Conservation (phyloP, 92 coral and sea anemone species). For the Parazoanthus atlanticus region DNA sequence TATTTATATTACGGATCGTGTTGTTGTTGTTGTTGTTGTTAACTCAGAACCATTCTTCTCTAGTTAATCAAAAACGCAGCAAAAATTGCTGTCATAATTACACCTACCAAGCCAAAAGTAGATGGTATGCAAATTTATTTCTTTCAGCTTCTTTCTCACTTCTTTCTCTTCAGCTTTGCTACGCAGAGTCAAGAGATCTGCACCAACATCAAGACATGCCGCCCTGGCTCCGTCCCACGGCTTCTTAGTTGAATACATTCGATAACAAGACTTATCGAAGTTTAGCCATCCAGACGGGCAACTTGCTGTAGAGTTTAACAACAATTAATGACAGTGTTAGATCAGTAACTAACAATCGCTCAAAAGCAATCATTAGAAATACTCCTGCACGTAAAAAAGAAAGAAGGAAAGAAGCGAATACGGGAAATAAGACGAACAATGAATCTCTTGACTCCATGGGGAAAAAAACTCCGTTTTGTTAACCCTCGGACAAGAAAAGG, state of each 20-base stretch:
- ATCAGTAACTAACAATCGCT: neutral
- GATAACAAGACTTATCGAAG: constrained; percentile 74
- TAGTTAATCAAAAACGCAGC: no score
- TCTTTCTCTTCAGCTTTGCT: constrained; percentile 66
- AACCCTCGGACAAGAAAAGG: no score
- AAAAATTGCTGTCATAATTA: neutral
- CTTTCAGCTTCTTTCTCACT: constrained; percentile 61
- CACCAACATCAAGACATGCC: constrained; percentile 67
- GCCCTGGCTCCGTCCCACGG: constrained; percentile 68
- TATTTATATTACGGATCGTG: no score
- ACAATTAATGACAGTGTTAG: neutral
- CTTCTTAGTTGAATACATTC: constrained; percentile 38
- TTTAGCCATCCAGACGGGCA: constrained; percentile 84
- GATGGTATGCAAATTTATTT: constrained; percentile 46
- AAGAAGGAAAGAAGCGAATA: no score
- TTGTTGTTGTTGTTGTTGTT: no score
- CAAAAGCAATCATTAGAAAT: neutral
- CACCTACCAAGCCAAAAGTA: constrained; percentile 93
- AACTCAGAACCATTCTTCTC: no score
- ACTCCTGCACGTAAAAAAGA: neutral
- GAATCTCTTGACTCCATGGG: no score
- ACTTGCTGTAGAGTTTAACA: constrained; percentile 40
- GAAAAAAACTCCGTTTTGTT: no score
- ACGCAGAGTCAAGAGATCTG: constrained; percentile 74
- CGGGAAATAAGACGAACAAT: no score